Conservation (phyloP, 1,140 invertebrate species). For the Conus betulinus region DNA sequence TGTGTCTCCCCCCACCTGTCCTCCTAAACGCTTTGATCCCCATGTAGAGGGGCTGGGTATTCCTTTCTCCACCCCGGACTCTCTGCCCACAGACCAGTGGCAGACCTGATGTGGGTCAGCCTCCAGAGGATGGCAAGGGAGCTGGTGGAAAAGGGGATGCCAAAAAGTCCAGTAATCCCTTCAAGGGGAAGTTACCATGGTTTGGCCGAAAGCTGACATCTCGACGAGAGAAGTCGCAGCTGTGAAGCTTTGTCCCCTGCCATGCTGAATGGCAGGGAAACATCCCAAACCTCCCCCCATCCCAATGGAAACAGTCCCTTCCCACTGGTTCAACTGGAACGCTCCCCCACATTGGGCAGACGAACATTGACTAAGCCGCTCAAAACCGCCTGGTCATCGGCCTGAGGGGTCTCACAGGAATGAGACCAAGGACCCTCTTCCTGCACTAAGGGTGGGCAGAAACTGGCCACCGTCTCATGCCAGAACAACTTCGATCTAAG, state of each 20-base stretch:
- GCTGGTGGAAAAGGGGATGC: background rate
- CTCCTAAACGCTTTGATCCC: constrained; percentile 21
- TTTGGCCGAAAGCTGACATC: constrained; percentile 6
- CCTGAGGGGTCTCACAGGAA: background rate
- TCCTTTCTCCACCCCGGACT: background rate
- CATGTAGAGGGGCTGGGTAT: constrained; percentile 18
- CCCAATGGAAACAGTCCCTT: background rate
- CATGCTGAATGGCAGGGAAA: background rate
- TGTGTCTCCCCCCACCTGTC: constrained; percentile 8
- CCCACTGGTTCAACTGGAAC: constrained; percentile 20
- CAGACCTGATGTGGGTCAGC: background rate
- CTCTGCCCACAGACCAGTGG: background rate
- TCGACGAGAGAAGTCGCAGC: constrained; percentile 14
- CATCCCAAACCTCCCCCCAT: background rate
- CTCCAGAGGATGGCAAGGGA: background rate
- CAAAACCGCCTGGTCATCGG: background rate
- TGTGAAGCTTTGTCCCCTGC: constrained; percentile 11
- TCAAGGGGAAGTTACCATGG: constrained; percentile 8
- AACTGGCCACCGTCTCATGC: background rate
- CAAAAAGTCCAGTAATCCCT: constrained; percentile 8
- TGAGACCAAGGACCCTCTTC: background rate
- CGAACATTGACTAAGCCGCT: background rate
- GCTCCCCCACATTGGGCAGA: constrained; percentile 15
- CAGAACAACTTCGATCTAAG: background rate
- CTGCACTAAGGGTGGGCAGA: background rate